Evolutionary conservation across 2,113 vertebrate species (phyloP), one percentile per base, ranked within the genome.

Genomic region (Solenodon paradoxus): DNA sequence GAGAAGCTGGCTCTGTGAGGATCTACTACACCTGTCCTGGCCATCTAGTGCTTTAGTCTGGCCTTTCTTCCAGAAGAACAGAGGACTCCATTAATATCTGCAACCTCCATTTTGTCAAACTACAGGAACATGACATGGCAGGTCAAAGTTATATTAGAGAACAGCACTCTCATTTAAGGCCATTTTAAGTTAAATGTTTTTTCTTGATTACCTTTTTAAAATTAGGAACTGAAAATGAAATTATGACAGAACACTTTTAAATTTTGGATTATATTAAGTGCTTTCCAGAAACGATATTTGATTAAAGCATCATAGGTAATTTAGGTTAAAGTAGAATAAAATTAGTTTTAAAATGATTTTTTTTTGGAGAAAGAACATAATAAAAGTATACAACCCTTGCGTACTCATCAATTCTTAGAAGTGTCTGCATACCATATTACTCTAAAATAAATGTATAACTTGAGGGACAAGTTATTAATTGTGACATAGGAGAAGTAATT

Each of bases 261-360:
- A 57, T 3, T 75, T 68, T 57, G 47, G n/a, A 30, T 45, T 15
- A 81, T 49, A 10, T 20, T 53, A 30, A 2, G 7, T 68, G 4
- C 12, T 75, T 7, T 59, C 5, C 15, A 57, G 12, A 47, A 82
- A 24, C 32, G 35, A 30, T 74, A 64, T 66, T 88, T 85, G 63
- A 45, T 63, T 64, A 82, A 74, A 90, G 11, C 74, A 64, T 59
- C 28, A 77, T 4, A 74, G 47, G 1, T 61, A 66, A 68, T 38
- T 87, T 55, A 57, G 81, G 9, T 49, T 12, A 81, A 74, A n/a
- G 47, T 30, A 68, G 61, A 24, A 45, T 47, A 64, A 32, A 63
- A 71, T 86, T 55, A 81, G 15, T 45, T 83, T 20, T 8, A 47
- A 78, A 83, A 66, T 88, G 35, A 19, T 84, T 94, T 96, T 38